phyloP scores from a whole-genome alignment of 2,113 vertebrate species.

The Vanacampus margaritifer region DNA sequence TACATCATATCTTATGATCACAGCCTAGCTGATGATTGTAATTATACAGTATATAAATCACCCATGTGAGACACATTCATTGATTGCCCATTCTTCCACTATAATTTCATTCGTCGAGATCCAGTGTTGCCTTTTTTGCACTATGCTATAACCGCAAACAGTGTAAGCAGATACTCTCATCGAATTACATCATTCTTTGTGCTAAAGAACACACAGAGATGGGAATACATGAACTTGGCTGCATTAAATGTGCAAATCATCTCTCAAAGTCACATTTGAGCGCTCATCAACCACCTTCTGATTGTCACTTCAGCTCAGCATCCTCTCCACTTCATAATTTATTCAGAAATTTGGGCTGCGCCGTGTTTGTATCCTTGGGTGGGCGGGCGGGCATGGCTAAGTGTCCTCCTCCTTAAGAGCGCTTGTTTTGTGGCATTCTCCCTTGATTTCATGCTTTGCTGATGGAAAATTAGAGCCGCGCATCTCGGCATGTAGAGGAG shows the following conservation, averaged over 20 bases:
- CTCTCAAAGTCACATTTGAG: slow-evolving; percentile 42
- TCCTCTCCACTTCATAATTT: slow-evolving; percentile 79
- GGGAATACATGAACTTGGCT: slow-evolving; percentile 12
- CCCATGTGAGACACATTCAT: no score
- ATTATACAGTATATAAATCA: no score
- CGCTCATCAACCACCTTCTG: slow-evolving; percentile 47
- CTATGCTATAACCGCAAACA: not conserved
- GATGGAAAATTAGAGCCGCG: slow-evolving; percentile 95
- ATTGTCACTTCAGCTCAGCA: slow-evolving; percentile 53
- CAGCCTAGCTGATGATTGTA: no score
- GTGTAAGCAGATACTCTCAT: no score
- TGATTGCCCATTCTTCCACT: no score
- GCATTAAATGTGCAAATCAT: slow-evolving; percentile 20
- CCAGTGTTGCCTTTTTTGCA: not conserved
- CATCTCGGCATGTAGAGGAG: slow-evolving; percentile 86
- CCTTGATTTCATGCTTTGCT: slow-evolving; percentile 96
- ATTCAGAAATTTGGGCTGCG: slow-evolving; percentile 76
- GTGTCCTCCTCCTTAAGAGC: slow-evolving; percentile 77
- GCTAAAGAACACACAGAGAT: slow-evolving; percentile 11
- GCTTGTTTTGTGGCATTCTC: slow-evolving; percentile 88
- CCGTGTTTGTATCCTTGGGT: slow-evolving; percentile 19
- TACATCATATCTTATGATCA: no score
- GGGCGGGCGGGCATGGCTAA: slow-evolving; percentile 61
- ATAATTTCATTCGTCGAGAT: no score
- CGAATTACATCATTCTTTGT: not conserved